Percentiles rank a stretch among this genome's conserved stretches.
Evolutionary conservation across 2,797 vertebrate species (phyloP).

Genomic region (Takifugu ocellatus): DNA sequence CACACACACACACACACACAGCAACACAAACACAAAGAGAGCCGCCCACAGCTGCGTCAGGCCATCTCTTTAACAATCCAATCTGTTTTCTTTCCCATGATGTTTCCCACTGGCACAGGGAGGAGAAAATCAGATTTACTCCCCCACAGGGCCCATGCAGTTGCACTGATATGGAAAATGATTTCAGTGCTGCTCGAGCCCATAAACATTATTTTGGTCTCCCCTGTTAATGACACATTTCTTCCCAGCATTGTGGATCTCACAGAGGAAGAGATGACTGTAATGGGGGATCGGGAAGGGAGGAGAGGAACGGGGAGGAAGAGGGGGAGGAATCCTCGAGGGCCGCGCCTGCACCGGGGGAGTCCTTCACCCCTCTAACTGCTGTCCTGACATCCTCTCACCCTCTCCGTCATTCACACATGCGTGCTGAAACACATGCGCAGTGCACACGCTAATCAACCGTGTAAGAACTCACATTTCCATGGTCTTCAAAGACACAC

Average conservation of each 20-base stretch:
- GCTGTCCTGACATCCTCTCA: conserved; percentile 59
- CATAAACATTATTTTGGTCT: conserved; percentile 80
- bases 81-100: conserved; percentile 81
- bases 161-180: conserved; percentile 80
- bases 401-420: conserved; percentile 33
- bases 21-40: conserved; percentile 59
- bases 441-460: conserved; percentile 36
- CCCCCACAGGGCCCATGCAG: conserved; percentile 77
- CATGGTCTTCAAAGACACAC: conserved; percentile 32
- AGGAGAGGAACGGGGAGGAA: conserved; percentile 39
- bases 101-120: conserved; percentile 77
- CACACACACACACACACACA: conserved; percentile 21
- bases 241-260: conserved; percentile 76
- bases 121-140: conserved; percentile 77
- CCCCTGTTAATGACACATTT: conserved; percentile 75
- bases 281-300: conserved; percentile 27
- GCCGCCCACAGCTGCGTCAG: conserved; percentile 76
- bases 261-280: conserved; percentile 64
- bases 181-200: conserved; percentile 76
- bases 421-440: conserved; percentile 2
- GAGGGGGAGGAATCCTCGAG: conserved; percentile 60
- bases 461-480: conserved; percentile 46
- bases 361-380: conserved; percentile 69
- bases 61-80: conserved; percentile 75
- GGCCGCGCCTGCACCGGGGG: conserved; percentile 53